Percentiles rank a stretch among this genome's conserved stretches.
Conservation (phyloP, 2,888 invertebrate species). For the Muscina levida region DNA sequence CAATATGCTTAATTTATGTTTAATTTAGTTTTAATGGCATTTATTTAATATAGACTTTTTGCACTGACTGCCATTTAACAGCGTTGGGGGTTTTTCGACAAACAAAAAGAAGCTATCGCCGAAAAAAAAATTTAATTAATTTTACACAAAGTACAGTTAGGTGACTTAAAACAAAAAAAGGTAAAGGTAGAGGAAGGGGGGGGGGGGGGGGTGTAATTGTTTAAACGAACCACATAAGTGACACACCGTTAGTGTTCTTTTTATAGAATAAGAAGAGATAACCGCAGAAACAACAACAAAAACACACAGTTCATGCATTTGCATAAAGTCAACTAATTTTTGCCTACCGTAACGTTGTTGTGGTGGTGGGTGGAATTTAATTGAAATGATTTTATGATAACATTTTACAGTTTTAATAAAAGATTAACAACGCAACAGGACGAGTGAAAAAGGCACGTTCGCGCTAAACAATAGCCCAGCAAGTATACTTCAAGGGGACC, state of each 20-base stretch:
- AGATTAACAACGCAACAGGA: slow-evolving; percentile 3
- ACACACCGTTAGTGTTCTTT: not conserved
- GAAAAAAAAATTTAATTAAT: slow-evolving; percentile 25
- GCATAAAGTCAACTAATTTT: slow-evolving; percentile 75
- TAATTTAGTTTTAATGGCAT: slow-evolving; percentile 10
- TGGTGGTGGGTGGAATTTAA: not conserved
- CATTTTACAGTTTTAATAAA: slow-evolving; percentile 10
- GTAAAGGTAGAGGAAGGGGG: no score
- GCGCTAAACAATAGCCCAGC: slow-evolving; percentile 4
- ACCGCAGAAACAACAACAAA: no score
- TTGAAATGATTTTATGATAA: slow-evolving; percentile 20
- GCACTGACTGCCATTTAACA: not conserved
- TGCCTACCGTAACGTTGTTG: slow-evolving; percentile 11
- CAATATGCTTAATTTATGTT: not conserved
- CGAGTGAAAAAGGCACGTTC: not conserved
- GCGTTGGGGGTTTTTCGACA: not conserved
- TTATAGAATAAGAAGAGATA: no score
- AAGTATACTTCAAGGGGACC: not conserved
- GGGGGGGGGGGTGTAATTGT: no score
- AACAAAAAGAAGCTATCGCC: not conserved
- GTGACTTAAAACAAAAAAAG: not conserved
- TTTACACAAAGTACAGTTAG: not conserved
- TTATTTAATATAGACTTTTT: slow-evolving; percentile 29
- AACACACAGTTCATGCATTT: slow-evolving; percentile 69
- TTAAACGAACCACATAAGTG: no score